Evolutionary conservation across 1,140 invertebrate genomes (phyloP).

Genomic region (Zophobas morio): DNA sequence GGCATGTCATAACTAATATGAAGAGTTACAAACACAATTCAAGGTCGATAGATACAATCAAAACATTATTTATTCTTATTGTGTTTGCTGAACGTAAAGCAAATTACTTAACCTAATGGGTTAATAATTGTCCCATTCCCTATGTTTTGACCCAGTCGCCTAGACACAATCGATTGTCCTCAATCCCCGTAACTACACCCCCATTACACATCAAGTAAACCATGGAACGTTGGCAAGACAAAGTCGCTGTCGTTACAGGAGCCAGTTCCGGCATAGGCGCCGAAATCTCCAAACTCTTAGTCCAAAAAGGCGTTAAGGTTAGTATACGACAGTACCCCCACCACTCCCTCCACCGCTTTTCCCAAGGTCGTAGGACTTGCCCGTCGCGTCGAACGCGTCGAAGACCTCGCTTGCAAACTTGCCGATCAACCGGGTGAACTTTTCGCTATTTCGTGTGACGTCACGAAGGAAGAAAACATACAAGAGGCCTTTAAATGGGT

Average conservation of each 20-base stretch:
- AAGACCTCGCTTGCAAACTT: conserved; percentile 25
- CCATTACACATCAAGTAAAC: neutral
- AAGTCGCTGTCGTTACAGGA: conserved; percentile 71
- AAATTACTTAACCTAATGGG: no score
- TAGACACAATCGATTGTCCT: no score
- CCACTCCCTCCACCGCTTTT: neutral
- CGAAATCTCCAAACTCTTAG: conserved; percentile 63
- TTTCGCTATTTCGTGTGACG: conserved; percentile 74
- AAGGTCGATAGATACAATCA: no score
- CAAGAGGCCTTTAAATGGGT: conserved; percentile 76
- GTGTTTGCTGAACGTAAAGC: no score
- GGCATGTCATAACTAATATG: no score
- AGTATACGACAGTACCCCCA: neutral
- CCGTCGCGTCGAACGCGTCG: conserved; percentile 40
- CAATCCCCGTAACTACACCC: no score
- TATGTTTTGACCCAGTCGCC: no score
- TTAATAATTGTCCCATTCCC: no score
- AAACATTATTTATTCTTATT: no score
- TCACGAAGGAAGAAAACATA: conserved; percentile 77
- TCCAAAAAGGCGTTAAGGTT: conserved; percentile 67
- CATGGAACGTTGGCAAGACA: conserved; percentile 69
- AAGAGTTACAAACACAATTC: no score
- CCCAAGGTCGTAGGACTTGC: conserved; percentile 51
- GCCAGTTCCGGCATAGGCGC: conserved; percentile 71
- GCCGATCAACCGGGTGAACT: conserved; percentile 63